These are phyloP conservation scores for Synanthedon andrenaeformis DNA, from an alignment of 2,888 invertebrate species.

Conservation along the genomic window DNA sequence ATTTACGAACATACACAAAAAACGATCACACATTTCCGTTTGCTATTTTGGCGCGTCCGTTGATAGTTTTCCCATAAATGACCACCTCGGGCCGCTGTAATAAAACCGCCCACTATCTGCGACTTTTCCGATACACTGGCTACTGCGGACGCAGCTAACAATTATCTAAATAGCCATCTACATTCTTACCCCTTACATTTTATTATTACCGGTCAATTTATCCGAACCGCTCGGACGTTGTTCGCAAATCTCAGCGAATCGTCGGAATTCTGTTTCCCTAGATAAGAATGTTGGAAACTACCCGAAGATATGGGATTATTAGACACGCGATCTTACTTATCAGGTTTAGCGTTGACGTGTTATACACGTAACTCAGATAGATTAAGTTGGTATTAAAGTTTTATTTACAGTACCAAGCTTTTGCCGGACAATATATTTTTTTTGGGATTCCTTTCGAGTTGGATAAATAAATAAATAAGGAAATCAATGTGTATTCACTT, in stretches of 20 bases:
- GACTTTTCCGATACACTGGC: conserved; percentile 66
- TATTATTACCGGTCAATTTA: conserved; percentile 72
- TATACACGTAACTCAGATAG: no score
- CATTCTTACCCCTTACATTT: conserved; percentile 71
- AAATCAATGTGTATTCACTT: no score
- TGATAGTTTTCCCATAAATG: conserved; percentile 68
- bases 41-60: conserved; percentile 13
- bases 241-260: conserved; percentile 60
- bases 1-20: conserved; percentile 10
- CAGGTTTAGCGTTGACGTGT: no score
- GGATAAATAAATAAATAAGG: no score
- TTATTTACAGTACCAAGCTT: no score
- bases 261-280: conserved; percentile 46
- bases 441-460: no score
- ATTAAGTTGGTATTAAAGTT: no score
- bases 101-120: conserved; percentile 52
- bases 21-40: conserved; percentile 50
- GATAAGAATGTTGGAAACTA: conserved; percentile 45
- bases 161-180: conserved; percentile 73
- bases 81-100: conserved; percentile 54
- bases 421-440: no score
- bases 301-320: conserved; percentile 37
- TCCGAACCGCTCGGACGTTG: conserved; percentile 33
- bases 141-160: conserved; percentile 58
- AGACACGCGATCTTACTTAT: no score